phyloP scores from a whole-genome alignment of 2,888 invertebrate species.

The Chydorus sphaericus region DNA sequence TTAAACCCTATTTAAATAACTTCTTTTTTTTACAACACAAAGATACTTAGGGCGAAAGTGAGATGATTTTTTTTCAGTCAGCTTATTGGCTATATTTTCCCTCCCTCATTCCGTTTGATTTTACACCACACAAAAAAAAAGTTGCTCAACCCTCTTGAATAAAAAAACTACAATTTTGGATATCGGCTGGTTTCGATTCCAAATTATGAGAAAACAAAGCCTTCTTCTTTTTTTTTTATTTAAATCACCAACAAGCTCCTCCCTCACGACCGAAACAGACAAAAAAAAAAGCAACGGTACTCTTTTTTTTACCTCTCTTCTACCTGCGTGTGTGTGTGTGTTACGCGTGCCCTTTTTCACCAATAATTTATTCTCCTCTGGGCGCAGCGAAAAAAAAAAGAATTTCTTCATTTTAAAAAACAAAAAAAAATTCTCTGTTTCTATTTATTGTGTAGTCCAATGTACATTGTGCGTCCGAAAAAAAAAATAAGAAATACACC shows the following conservation, averaged over 20 bases:
- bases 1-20: too few relatives aligned
- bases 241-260: neutral
- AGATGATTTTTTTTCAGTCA: too few relatives aligned
- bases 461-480: constrained; percentile 7
- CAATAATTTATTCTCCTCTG: neutral
- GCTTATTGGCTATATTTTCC: neutral
- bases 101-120: neutral
- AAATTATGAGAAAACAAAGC: neutral
- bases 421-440: neutral
- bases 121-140: neutral
- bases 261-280: neutral
- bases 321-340: neutral
- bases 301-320: neutral
- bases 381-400: neutral
- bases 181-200: neutral
- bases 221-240: neutral
- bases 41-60: too few relatives aligned
- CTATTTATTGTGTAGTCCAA: neutral
- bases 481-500: constrained; percentile 2
- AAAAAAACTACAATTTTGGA: neutral
- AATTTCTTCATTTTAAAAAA: too few relatives aligned
- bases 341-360: neutral
- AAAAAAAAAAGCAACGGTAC: neutral
- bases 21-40: too few relatives aligned
- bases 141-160: neutral